Base-by-base conservation (phyloP, 2,113 vertebrate species). In the Ranitomeya imitator region DNA sequence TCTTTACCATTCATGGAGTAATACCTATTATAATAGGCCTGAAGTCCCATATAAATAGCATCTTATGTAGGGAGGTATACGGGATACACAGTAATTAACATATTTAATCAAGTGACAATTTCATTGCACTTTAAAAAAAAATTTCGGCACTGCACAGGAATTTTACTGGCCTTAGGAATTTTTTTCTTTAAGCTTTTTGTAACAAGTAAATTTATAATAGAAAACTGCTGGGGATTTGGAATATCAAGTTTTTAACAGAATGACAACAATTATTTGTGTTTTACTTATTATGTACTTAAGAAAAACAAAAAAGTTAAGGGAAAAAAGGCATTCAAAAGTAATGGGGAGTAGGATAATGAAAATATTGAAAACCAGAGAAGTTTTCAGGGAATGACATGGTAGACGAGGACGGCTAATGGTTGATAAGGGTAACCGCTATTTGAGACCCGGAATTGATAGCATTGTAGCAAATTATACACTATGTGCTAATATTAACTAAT, bases 81-180 rank as follows among this genome's bases (percentile, higher is more conserved):
- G 14, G 79, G 79, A 59, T 81, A 26, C 19, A 54, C 26, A 15
- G 21, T 69, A 69, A 83, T 63, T 63, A 61, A 63, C 60, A 54
- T 12, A 51, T 54, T 57, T 23, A 85, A 63, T 26, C 52, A 85
- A 71, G 45, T 73, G 83, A 55, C 65, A 85, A 85, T 85, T 73
- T 85, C 63, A 85, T 85, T 85, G 83, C 83, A 73, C 60, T 83
- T 82, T 83, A 51, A 83, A 83, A 82, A 83, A 83, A 45, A 45
- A 65, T 37, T 8, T 7, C 54, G 63, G 52, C 61, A 67, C 45
- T 52, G 21, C 81, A 83, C 16, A 54, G 31, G 81, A 83, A 37
- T 83, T 67, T 85, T 85, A 59, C 21, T 74, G 59, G 69, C 69
- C 26, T 74, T 74, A 19, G n/a, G 12, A 31, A 52, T 69, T 67